Evolutionary conservation across 2,888 invertebrate species (phyloP).

Genomic region (Lysandra coridon): DNA sequence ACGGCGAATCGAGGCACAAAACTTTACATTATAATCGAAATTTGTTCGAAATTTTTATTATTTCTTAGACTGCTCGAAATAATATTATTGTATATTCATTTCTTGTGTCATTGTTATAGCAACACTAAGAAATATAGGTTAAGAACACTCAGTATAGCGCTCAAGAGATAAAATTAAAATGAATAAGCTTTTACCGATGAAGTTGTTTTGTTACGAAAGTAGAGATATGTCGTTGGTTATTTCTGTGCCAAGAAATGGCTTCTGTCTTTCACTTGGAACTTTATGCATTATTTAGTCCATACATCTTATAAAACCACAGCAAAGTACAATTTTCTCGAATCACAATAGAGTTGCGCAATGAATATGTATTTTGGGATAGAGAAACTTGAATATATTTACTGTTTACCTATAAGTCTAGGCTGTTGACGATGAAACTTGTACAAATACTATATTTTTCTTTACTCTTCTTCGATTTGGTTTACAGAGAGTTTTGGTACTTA

Average conservation of each 20-base stretch:
- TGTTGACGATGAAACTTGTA: neutral
- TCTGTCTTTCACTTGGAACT: slow-evolving; percentile 34
- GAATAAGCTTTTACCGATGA: slow-evolving; percentile 29
- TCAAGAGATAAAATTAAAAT: slow-evolving; percentile 30
- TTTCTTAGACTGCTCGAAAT: neutral
- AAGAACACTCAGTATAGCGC: neutral
- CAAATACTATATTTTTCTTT: neutral
- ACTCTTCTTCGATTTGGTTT: neutral
- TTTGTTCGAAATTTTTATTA: too few relatives aligned
- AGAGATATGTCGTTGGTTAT: slow-evolving; percentile 34
- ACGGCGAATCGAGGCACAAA: neutral
- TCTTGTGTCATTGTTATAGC: neutral
- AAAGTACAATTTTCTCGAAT: slow-evolving; percentile 33
- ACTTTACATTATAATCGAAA: too few relatives aligned
- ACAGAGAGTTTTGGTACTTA: too few relatives aligned
- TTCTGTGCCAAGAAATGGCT: slow-evolving; percentile 37
- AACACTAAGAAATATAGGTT: slow-evolving; percentile 11
- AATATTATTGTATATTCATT: neutral
- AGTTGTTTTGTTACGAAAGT: slow-evolving; percentile 30
- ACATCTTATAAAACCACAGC: slow-evolving; percentile 35
- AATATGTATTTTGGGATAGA: slow-evolving; percentile 31
- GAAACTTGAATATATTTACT: slow-evolving; percentile 8
- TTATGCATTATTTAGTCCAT: slow-evolving; percentile 36
- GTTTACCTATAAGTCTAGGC: neutral
- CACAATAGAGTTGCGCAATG: slow-evolving; percentile 29